These are phyloP conservation scores for Deroplatys truncata DNA, from an alignment of 2,888 invertebrate genomes.

Conservation along the genomic window DNA sequence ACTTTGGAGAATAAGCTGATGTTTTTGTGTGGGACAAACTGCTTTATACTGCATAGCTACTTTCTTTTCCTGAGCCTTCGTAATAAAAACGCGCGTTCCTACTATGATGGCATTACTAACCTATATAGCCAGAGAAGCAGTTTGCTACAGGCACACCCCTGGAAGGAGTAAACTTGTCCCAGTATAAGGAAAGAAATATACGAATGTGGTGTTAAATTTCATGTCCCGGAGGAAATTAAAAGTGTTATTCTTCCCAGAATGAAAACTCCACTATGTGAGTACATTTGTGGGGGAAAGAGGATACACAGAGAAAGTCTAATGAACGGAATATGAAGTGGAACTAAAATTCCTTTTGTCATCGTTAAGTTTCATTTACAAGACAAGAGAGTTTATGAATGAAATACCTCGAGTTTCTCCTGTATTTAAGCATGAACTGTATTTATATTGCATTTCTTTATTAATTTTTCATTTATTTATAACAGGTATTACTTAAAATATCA, in stretches of 20 bases:
- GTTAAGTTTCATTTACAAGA: not conserved
- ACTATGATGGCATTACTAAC: not conserved
- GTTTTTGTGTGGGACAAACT: no score
- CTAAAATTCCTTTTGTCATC: conserved; percentile 7
- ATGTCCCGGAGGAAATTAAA: conserved; percentile 29
- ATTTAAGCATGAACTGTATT: no score
- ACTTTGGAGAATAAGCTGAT: no score
- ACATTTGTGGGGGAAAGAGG: not conserved
- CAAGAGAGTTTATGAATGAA: no score
- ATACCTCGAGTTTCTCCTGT: no score
- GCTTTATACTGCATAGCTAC: no score
- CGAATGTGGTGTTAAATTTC: conserved; percentile 12
- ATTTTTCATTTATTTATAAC: no score
- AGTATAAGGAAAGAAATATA: conserved; percentile 1
- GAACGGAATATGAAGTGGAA: not conserved
- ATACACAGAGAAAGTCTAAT: not conserved
- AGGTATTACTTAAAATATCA: no score
- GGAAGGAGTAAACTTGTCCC: not conserved
- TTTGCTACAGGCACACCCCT: not conserved
- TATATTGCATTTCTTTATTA: no score
- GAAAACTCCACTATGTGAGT: not conserved
- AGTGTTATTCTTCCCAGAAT: not conserved
- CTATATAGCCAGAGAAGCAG: not conserved
- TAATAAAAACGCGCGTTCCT: not conserved
- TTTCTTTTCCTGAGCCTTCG: no score